Conservation (phyloP, 2,113 vertebrate genomes). For the Megaleporinus macrocephalus region DNA sequence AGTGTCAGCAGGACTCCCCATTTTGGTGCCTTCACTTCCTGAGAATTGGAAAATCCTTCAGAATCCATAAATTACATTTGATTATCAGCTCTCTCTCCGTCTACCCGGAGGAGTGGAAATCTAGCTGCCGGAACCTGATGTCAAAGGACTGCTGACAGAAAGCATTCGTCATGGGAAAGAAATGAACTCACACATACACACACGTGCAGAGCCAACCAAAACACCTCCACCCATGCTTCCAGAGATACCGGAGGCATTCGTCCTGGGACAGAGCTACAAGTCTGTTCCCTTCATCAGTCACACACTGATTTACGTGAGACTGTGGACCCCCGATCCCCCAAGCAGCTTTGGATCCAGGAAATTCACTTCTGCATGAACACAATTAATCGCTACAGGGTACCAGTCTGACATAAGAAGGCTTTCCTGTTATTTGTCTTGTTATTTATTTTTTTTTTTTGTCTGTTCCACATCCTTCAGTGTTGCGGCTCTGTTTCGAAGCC, state of each 20-base stretch:
- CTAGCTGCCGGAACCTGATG: conserved; percentile 62
- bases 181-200: conserved; percentile 30
- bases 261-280: conserved; percentile 38
- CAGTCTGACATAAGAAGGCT: not conserved
- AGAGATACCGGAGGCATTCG: conserved; percentile 29
- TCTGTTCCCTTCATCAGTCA: conserved; percentile 37
- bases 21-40: conserved; percentile 6
- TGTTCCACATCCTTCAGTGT: conserved; percentile 44
- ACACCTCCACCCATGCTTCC: conserved; percentile 49
- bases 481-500: conserved; percentile 62
- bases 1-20: conserved; percentile 17
- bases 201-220: conserved; percentile 45
- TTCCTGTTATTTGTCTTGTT: not conserved
- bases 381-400: not conserved
- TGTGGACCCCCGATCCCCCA: not conserved
- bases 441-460: conserved; percentile 39
- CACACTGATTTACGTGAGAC: conserved; percentile 43
- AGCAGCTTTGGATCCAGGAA: conserved; percentile 27
- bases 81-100: conserved; percentile 39
- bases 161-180: conserved; percentile 63
- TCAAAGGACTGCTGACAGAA: conserved; percentile 66
- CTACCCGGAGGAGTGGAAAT: conserved; percentile 57
- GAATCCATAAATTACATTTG: conserved; percentile 53
- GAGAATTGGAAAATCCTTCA: conserved; percentile 36
- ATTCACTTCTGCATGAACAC: conserved; percentile 30